Evolutionary conservation across 2,888 invertebrate genomes (phyloP), one percentile per base, ranked within the genome.

Genomic region (Dorcus parallelipipedus): DNA sequence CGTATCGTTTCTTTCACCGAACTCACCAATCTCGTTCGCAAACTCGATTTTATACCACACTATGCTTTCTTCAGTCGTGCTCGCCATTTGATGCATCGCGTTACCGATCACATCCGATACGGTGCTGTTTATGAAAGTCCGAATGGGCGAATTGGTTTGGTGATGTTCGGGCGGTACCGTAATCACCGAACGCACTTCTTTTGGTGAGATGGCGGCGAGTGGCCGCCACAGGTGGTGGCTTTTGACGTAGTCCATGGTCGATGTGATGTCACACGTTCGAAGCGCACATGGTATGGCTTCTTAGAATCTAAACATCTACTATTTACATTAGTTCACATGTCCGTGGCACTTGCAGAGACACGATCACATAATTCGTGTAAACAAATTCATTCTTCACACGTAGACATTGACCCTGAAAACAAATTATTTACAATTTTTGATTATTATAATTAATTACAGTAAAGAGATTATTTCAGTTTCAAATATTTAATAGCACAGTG

Each of bases 11-110:
- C 48, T 49, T 38, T 57, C 52, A 9, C n/a, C 52, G 43, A 59
- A 58, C 43, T 60, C 55, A 17, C 49, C 40, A 14, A 33, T 56
- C 38, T 49, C 49, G 38, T 67, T 33, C 26, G 26, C 67, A 61
- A 72, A 72, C 10, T 68, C 61, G 14, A 73, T 68, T 53, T 71
- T 72, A 61, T 72, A 70, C 75, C 75, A 75, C 14, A 72, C 63
- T 9, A 49, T 54, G 23, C 71, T 67, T 40, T 71, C 71, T 10
- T 60, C 54, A 41, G 56, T 51, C 9, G 55, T 40, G 38, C 57
- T 38, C 48, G 54, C 57, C 9, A 53, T 10, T 23, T 49, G 26
- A n/a, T 38, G 54, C 7, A 56, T 39, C 33, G 60, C 57, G 38
- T 49, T 56, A 38, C 55, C 47, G 41, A 61, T 52, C 23, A 58